A percentile compares a stretch with the other conserved stretches of the same genome.
Conservation (phyloP, 2,113 vertebrate genomes). For the Planiliza haematocheilus region DNA sequence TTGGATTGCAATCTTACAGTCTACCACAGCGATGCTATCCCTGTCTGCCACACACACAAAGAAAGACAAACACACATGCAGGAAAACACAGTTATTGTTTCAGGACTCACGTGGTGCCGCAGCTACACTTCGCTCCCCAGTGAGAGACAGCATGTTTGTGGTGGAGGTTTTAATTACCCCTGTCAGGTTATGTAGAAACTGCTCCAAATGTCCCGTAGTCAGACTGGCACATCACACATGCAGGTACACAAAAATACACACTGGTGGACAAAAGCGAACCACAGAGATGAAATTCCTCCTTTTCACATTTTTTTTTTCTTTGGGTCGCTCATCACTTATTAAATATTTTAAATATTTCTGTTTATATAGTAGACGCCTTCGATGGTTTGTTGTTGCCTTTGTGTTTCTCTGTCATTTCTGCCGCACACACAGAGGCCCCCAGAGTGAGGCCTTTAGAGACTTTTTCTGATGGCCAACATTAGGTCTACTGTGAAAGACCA, state of each 20-base stretch:
- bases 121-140: slow-evolving; percentile 36
- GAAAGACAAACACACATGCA: neutral
- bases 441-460: slow-evolving; percentile 19
- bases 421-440: neutral
- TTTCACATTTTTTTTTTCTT: slow-evolving; percentile 3
- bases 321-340: slow-evolving; percentile 2
- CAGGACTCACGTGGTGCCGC: slow-evolving; percentile 44
- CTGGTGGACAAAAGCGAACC: neutral
- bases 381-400: neutral
- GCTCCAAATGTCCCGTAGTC: slow-evolving; percentile 51
- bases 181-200: slow-evolving; percentile 68
- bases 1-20: too few relatives aligned
- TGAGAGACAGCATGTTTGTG: slow-evolving; percentile 46
- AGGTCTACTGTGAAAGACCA: slow-evolving; percentile 37
- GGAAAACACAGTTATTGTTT: slow-evolving; percentile 44
- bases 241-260: slow-evolving; percentile 1
- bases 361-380: neutral
- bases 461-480: slow-evolving; percentile 31
- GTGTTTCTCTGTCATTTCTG: slow-evolving; percentile 28
- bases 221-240: slow-evolving; percentile 12
- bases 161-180: slow-evolving; percentile 62
- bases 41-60: slow-evolving; percentile 18
- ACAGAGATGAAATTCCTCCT: neutral
- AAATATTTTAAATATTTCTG: slow-evolving; percentile 13
- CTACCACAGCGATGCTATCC: neutral